Percentiles rank a stretch among this genome's conserved stretches.
phyloP scores from a whole-genome alignment of 2,888 invertebrate species.

The Hoplodrina ambigua region DNA sequence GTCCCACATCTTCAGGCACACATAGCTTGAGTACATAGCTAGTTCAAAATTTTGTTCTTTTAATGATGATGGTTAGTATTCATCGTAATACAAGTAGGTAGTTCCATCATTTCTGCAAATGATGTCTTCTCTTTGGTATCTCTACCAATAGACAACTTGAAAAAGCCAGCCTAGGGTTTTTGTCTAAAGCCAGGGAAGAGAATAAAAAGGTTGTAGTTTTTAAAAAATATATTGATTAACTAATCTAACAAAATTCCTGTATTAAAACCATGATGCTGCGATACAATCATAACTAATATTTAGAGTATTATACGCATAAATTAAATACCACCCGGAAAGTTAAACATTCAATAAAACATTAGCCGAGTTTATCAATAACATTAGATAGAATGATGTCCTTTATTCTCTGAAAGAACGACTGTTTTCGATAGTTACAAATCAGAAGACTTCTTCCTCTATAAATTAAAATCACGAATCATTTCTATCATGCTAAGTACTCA shows the following conservation, averaged over 20 bases:
- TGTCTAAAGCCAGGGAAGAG: too few species aligned
- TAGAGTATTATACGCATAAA: slow-evolving; percentile 54
- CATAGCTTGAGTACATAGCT: background rate
- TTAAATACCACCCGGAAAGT: slow-evolving; percentile 65
- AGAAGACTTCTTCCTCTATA: slow-evolving; percentile 30
- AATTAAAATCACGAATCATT: slow-evolving; percentile 36
- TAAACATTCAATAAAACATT: slow-evolving; percentile 71
- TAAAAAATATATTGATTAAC: too few species aligned
- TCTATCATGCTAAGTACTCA: slow-evolving; percentile 14
- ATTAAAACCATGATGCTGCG: slow-evolving; percentile 38
- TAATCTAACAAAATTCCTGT: slow-evolving; percentile 1
- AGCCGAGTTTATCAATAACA: slow-evolving; percentile 71
- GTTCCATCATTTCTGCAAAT: background rate
- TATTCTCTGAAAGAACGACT: slow-evolving; percentile 35
- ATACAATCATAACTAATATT: slow-evolving; percentile 63
- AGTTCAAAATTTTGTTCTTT: slow-evolving; percentile 1
- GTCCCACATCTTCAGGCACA: slow-evolving; percentile 22
- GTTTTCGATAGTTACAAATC: slow-evolving; percentile 14
- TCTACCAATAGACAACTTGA: background rate
- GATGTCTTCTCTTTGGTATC: background rate
- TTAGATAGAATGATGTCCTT: slow-evolving; percentile 59
- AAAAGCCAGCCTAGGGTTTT: too few species aligned
- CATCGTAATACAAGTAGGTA: background rate
- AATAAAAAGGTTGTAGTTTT: background rate
- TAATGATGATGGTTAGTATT: background rate